Evolutionary conservation across 2,113 vertebrate genomes (phyloP), one percentile per base, ranked within the genome.

Genomic region (Cyanocitta stelleri): DNA sequence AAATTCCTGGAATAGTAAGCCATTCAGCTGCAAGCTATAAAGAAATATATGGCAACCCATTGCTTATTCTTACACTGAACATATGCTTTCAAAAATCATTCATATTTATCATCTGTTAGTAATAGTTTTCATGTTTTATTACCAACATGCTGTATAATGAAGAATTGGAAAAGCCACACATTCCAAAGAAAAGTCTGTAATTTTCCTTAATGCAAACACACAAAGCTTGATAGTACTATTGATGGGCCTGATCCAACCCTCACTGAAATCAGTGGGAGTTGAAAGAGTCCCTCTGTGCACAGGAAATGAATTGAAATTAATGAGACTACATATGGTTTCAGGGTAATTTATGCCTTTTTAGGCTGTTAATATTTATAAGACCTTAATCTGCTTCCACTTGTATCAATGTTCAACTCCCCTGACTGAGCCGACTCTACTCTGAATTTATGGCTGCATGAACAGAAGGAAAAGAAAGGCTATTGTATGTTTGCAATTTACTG

Each of bases 241-340:
- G 74, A 93, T 75, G 84, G 80, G 87, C 29, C 72, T 87, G 88
- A 93, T 94, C 92, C 88, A 95, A n/a, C 48, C 64, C 90, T 84
- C 83, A 68, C 52, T 58, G 61, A 84, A 87, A 90, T 56, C 90
- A 93, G 95, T 86, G 72, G 92, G 93, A 93, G 88, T 27, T 92
- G 85, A 92, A 82, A 8, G 59, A 93, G 56, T 67, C 72, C 51
- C 61, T 91, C 89, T 86, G 54, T 84, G 95, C 61, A 87, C 54
- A 96, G 95, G 93, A 96, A 96, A 96, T 91, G 7, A 96, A 92
- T 85, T 85, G 41, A 85, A 96, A 91, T 96, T 82, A 95, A 95
- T 85, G 80, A 89, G 84, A 78, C 71, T 94, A 85, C 89, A 92
- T 79, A 95, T 73, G 80, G 89, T 93, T 95, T 82, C 52, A 75